Evolutionary conservation across 2,113 vertebrate species (phyloP), one percentile per base, ranked within the genome.

Genomic region (Nanger granti): DNA sequence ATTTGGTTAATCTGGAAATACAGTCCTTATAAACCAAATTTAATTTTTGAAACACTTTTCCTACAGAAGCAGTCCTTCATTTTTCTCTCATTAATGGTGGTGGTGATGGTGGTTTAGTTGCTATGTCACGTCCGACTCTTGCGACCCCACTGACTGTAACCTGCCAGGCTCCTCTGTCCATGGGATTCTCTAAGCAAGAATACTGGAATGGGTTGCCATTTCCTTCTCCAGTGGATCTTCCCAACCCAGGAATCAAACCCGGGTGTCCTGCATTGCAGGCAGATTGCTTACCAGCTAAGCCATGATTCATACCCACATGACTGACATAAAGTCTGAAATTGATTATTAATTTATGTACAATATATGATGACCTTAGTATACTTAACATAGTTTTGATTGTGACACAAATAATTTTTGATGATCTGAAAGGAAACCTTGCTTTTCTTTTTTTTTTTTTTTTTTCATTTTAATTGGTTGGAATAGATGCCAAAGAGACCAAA

Each of bases 401-500:
- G n/a, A 79, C 14, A 10, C 69, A 92, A 52, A 85, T 73, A 34
- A 64, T 54, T 44, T 89, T 62, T 62, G 5, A 17, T 84, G 3
- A 59, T 84, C 29, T 69, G 29, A 89, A 31, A 89, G n/a, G 29
- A 41, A 90, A 24, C 34, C 66, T 69, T 69, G 20, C 10, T 11
- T 47, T 34, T 20, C 15, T 86, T 89, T 55, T 28, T 73, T 84
- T 83, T 47, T 83, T 47, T 47, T 49, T 64, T n/a, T 73, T 90
- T 84, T 94, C 47, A 79, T 82, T 82, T 94, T 31, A 49, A 59
- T 41, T 60, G 62, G 49, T 73, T 73, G 89, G 14, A 84, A 29
- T 49, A 86, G n/a, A 64, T 54, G 15, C 29, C n/a, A 62, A 91
- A 85, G n/a, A 86, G 55, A 86, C 24, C 54, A 95, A 79, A 87